Conservation (phyloP, 2,113 vertebrate species). For the Centrocercus urophasianus region DNA sequence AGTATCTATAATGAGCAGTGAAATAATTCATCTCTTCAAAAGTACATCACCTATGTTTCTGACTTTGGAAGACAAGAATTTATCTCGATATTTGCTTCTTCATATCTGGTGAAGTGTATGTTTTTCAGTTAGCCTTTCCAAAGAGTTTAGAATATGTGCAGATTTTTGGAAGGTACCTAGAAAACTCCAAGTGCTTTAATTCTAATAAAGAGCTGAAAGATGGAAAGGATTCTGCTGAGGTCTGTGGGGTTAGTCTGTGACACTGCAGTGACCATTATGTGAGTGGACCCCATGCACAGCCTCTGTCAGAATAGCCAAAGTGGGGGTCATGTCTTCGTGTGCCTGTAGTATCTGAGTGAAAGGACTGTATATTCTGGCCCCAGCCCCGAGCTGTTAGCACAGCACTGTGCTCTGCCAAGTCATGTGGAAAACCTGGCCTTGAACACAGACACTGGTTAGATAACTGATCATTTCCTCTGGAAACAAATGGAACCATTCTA, state of each 20-base stretch:
- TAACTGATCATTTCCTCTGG: conserved; percentile 51
- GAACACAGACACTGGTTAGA: neutral
- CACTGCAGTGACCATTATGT: neutral
- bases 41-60: neutral
- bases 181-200: neutral
- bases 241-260: neutral
- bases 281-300: no score
- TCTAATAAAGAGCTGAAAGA: neutral
- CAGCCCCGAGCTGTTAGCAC: neutral
- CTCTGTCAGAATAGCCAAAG: neutral
- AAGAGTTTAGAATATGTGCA: neutral
- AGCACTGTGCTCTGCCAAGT: neutral
- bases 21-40: neutral
- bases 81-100: no score
- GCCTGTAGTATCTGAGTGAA: neutral
- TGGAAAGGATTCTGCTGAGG: neutral
- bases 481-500: conserved; percentile 31
- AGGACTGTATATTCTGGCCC: neutral
- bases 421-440: conserved; percentile 38
- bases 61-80: neutral
- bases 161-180: neutral
- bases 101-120: no score
- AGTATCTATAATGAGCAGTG: neutral
- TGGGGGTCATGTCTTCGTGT: neutral
- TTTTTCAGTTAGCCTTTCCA: neutral